Percentiles rank a stretch among this genome's conserved stretches.
Evolutionary conservation across 2,888 invertebrate genomes (phyloP).

Genomic region (Archaeoteleia sp.): DNA sequence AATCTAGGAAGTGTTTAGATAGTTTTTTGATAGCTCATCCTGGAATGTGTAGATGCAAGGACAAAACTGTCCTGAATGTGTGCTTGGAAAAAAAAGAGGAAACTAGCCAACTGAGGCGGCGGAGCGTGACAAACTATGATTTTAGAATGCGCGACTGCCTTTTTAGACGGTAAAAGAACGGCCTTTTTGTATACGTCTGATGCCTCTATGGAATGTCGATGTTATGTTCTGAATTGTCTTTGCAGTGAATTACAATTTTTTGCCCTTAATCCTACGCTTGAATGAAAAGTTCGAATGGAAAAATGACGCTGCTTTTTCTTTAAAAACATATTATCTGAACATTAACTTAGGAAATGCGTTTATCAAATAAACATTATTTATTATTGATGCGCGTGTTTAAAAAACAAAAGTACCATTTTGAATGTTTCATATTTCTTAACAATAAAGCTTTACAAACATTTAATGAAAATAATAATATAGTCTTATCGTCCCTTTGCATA

Average conservation of each 20-base stretch:
- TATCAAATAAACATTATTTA: background rate
- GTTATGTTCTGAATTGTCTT: constrained; percentile 29
- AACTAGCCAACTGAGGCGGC: constrained; percentile 52
- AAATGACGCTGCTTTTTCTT: constrained; percentile 9
- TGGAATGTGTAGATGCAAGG: constrained; percentile 9
- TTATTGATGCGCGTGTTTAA: too few species aligned
- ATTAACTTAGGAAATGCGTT: background rate
- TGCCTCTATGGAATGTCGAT: constrained; percentile 27
- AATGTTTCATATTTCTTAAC: too few species aligned
- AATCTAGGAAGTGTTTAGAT: too few species aligned
- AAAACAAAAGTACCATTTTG: too few species aligned
- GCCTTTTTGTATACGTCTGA: constrained; percentile 20
- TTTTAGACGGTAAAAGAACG: constrained; percentile 51
- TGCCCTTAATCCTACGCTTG: constrained; percentile 13
- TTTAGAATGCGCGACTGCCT: constrained; percentile 63
- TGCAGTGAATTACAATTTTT: constrained; percentile 18
- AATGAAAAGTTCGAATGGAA: constrained; percentile 10
- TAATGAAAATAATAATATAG: too few species aligned
- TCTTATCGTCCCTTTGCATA: too few species aligned
- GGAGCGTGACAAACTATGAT: constrained; percentile 56
- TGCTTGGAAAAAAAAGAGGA: constrained; percentile 18
- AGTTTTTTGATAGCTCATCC: constrained; percentile 25
- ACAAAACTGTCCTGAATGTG: constrained; percentile 23
- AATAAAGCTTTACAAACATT: too few species aligned
- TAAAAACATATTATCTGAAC: constrained; percentile 5